A percentile compares a stretch with the other conserved stretches of the same genome.
These are phyloP conservation scores for Synergus laeviventris DNA, from an alignment of 2,888 invertebrate species.

Conservation along the genomic window DNA sequence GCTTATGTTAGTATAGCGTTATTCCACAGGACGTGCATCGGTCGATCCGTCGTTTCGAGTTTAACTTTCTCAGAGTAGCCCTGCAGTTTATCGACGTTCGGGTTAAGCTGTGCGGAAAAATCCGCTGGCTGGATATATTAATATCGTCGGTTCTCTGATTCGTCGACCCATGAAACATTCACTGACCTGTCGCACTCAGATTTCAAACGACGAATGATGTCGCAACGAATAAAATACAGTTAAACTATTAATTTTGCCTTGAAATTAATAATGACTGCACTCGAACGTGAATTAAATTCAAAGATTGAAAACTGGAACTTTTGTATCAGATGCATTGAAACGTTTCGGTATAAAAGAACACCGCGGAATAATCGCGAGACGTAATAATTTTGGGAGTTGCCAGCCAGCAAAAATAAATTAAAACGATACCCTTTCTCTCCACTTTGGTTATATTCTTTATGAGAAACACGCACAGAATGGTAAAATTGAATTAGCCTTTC, in stretches of 20 bases:
- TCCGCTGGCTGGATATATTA: slow-evolving; percentile 37
- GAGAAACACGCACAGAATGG: slow-evolving; percentile 7
- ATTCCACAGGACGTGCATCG: slow-evolving; percentile 57
- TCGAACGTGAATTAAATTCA: neutral
- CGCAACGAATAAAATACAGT: slow-evolving; percentile 39
- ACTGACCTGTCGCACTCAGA: slow-evolving; percentile 40
- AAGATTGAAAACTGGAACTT: neutral
- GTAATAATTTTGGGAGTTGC: slow-evolving; percentile 51
- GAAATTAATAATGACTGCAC: neutral
- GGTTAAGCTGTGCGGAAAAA: slow-evolving; percentile 32
- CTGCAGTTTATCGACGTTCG: slow-evolving; percentile 33
- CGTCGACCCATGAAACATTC: slow-evolving; percentile 39
- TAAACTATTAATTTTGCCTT: slow-evolving; percentile 10
- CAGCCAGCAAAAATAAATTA: slow-evolving; percentile 39
- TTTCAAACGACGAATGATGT: slow-evolving; percentile 46
- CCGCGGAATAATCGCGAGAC: slow-evolving; percentile 51
- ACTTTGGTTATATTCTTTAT: slow-evolving; percentile 1
- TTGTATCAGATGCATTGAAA: too few relatives aligned
- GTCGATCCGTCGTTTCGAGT: slow-evolving; percentile 61
- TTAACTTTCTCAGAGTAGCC: slow-evolving; percentile 9
- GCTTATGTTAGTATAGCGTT: slow-evolving; percentile 56
- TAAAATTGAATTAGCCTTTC: slow-evolving; percentile 15
- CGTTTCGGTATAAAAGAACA: slow-evolving; percentile 49
- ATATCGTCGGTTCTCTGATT: slow-evolving; percentile 42
- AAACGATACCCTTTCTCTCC: slow-evolving; percentile 20